Conservation (phyloP, 1,140 invertebrate genomes). For the Reticulitermes speratus region DNA sequence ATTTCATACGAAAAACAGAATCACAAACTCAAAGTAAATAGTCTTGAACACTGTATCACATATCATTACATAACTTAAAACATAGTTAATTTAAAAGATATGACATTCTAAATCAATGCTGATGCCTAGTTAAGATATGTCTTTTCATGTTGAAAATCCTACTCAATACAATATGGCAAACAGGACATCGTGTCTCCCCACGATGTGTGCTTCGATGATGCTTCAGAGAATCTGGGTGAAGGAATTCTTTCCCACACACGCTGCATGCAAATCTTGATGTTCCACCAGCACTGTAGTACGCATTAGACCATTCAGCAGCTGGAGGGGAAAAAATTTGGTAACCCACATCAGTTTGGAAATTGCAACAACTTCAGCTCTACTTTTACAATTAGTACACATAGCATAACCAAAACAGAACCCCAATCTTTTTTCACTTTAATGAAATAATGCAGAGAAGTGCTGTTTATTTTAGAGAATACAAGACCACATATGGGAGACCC, state of each 20-base stretch:
- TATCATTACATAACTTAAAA: no score
- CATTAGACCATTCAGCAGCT: neutral
- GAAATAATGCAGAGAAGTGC: no score
- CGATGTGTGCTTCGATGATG: constrained; percentile 74
- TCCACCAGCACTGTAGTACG: neutral
- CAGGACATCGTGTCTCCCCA: constrained; percentile 66
- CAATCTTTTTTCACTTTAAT: no score
- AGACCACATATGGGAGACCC: no score
- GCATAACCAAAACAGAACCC: no score
- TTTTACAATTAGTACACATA: no score
- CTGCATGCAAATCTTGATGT: constrained; percentile 48
- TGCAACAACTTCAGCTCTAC: no score
- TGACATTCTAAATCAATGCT: constrained; percentile 22
- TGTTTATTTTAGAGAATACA: no score
- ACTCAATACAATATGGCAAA: constrained; percentile 61
- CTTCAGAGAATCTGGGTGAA: constrained; percentile 70
- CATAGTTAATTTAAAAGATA: no score
- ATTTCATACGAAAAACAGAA: no score
- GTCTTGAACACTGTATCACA: no score
- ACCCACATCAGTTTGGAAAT: neutral
- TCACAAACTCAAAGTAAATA: no score
- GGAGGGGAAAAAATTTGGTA: neutral
- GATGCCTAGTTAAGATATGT: constrained; percentile 59
- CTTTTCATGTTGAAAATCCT: constrained; percentile 63
- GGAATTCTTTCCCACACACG: constrained; percentile 72